These are phyloP conservation scores for Neuroscelio doddi DNA, from an alignment of 2,888 invertebrate species.

Conservation along the genomic window DNA sequence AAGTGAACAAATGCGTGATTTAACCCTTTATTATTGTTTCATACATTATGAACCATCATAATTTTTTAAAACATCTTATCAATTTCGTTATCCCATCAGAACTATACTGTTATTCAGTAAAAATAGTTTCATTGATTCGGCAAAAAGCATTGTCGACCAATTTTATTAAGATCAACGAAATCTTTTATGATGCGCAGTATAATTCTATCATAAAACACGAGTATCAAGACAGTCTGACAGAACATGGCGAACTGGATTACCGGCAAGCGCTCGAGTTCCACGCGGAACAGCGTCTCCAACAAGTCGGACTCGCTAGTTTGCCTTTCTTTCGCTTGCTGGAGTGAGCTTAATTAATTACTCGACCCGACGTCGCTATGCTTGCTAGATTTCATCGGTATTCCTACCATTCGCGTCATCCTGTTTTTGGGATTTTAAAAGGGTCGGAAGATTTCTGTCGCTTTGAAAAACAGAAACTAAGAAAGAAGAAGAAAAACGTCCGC, in stretches of 20 bases:
- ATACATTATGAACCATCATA: too few species aligned
- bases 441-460: too few species aligned
- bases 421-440: slow-evolving; percentile 15
- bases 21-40: too few species aligned
- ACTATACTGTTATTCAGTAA: too few species aligned
- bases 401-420: slow-evolving; percentile 28
- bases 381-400: slow-evolving; percentile 41
- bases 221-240: slow-evolving; percentile 6
- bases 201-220: slow-evolving; percentile 23
- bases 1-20: too few species aligned
- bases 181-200: slow-evolving; percentile 11
- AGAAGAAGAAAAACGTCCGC: too few species aligned
- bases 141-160: neutral
- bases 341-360: slow-evolving; percentile 50
- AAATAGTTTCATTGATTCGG: neutral
- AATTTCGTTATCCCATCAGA: too few species aligned
- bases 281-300: slow-evolving; percentile 31
- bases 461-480: neutral
- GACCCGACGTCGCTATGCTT: slow-evolving; percentile 28
- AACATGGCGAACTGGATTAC: slow-evolving; percentile 33
- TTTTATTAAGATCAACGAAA: neutral
- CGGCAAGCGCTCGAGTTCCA: slow-evolving; percentile 6
- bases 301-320: slow-evolving; percentile 43
- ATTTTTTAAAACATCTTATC: too few species aligned
- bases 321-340: slow-evolving; percentile 44